These are phyloP conservation scores for Megathymus violae DNA, from an alignment of 1,140 invertebrate genomes.

Conservation along the genomic window DNA sequence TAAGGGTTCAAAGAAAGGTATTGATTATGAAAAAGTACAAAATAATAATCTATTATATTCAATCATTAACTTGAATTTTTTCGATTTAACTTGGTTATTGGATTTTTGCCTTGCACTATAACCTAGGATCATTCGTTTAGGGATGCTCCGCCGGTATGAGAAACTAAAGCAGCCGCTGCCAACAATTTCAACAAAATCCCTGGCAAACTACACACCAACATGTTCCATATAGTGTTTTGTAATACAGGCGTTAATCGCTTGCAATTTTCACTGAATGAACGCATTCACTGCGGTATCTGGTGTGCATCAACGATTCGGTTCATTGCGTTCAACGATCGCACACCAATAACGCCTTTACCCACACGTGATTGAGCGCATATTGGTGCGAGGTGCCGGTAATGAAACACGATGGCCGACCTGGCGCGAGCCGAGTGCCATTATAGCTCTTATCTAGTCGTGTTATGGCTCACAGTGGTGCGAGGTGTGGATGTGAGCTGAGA, in stretches of 20 bases:
- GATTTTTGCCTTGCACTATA: too few relatives aligned
- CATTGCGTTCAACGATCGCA: conserved; percentile 9
- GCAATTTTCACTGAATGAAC: conserved; percentile 27
- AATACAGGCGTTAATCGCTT: conserved; percentile 30
- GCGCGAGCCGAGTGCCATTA: conserved; percentile 8
- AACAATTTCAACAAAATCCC: background rate
- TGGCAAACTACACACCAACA: conserved; percentile 6
- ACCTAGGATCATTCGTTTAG: background rate
- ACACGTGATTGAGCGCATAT: conserved; percentile 17
- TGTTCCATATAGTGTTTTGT: conserved; percentile 14
- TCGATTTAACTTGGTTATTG: too few relatives aligned
- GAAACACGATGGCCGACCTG: conserved; percentile 15
- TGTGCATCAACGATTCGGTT: conserved; percentile 18
- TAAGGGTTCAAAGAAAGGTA: background rate
- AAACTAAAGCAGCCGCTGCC: background rate
- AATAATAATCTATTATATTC: background rate
- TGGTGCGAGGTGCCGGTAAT: background rate
- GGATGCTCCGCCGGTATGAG: conserved; percentile 7
- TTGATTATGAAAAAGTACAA: background rate
- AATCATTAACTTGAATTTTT: background rate
- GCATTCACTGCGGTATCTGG: conserved; percentile 33
- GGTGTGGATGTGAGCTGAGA: conserved; percentile 6
- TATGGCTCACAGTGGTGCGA: conserved; percentile 3
- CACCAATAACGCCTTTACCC: conserved; percentile 15
- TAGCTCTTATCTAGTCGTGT: conserved; percentile 1